Evolutionary conservation across 2,888 invertebrate species (phyloP).

Genomic region (Apodemia zela): DNA sequence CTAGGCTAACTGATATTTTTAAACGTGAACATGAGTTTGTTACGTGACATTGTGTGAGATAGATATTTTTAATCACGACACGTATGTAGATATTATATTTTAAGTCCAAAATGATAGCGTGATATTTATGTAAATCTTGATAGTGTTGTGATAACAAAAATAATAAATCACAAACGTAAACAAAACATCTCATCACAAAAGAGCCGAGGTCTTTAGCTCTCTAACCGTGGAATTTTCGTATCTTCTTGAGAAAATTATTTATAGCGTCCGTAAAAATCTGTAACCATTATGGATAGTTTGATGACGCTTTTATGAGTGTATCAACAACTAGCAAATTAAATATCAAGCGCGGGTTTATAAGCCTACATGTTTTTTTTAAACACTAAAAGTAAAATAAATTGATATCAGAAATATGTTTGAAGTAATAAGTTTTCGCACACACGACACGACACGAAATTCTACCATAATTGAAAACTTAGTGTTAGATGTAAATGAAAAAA

Average conservation of each 20-base stretch:
- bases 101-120: slow-evolving; percentile 16
- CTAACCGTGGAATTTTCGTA: slow-evolving; percentile 32
- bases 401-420: too few species aligned
- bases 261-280: slow-evolving; percentile 23
- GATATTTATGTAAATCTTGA: slow-evolving; percentile 48
- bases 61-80: slow-evolving; percentile 6
- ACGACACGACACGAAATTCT: too few species aligned
- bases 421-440: too few species aligned
- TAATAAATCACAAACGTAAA: slow-evolving; percentile 62
- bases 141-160: slow-evolving; percentile 53
- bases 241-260: slow-evolving; percentile 27
- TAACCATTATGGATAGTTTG: slow-evolving; percentile 10
- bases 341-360: too few species aligned
- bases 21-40: slow-evolving; percentile 2
- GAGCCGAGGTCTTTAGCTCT: slow-evolving; percentile 22
- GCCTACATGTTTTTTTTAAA: too few species aligned
- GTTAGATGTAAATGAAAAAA: too few species aligned
- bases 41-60: slow-evolving; percentile 8
- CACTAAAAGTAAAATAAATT: too few species aligned
- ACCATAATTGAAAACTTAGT: too few species aligned
- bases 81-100: slow-evolving; percentile 1
- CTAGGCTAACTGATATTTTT: neutral
- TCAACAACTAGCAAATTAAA: too few species aligned
- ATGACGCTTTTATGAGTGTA: neutral
- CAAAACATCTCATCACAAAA: slow-evolving; percentile 33